Conservation (phyloP, 2,888 invertebrate genomes). For the Trichacis sp. region DNA sequence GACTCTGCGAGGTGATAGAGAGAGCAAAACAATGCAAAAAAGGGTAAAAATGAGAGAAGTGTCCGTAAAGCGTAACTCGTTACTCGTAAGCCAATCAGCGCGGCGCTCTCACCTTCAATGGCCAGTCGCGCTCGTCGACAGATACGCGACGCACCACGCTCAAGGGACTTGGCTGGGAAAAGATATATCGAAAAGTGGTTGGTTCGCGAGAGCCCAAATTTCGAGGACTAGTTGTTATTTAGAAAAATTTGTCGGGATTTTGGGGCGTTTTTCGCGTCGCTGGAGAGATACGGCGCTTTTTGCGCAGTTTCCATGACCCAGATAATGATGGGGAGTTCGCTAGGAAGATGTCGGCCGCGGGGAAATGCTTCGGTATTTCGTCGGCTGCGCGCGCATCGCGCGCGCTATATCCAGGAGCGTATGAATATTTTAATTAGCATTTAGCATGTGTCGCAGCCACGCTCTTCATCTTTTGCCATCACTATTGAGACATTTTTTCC, state of each 20-base stretch:
- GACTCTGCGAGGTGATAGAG: no score
- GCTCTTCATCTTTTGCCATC: constrained; percentile 11
- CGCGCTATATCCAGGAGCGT: constrained; percentile 62
- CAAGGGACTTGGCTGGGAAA: constrained; percentile 33
- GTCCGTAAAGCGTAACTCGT: constrained; percentile 9
- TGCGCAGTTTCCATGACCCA: constrained; percentile 69
- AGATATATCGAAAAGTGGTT: constrained; percentile 6
- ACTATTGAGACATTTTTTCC: no score
- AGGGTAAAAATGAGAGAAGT: constrained; percentile 4
- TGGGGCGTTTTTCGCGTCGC: constrained; percentile 22
- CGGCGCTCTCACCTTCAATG: constrained; percentile 52
- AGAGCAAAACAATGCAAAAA: no score
- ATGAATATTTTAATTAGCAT: constrained; percentile 40
- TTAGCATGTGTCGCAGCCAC: constrained; percentile 14
- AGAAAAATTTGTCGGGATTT: constrained; percentile 7
- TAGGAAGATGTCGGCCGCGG: constrained; percentile 64
- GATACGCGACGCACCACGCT: constrained; percentile 53
- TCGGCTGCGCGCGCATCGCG: constrained; percentile 64
- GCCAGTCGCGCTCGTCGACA: constrained; percentile 62
- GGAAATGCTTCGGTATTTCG: constrained; percentile 61
- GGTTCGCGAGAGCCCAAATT: constrained; percentile 34
- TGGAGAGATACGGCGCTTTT: constrained; percentile 47
- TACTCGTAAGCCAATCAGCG: constrained; percentile 54
- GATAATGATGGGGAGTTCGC: constrained; percentile 66
- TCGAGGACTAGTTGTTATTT: constrained; percentile 29